A percentile compares a stretch with the other conserved stretches of the same genome.
phyloP scores from a whole-genome alignment of 2,888 invertebrate genomes.

The Archips xylosteana region DNA sequence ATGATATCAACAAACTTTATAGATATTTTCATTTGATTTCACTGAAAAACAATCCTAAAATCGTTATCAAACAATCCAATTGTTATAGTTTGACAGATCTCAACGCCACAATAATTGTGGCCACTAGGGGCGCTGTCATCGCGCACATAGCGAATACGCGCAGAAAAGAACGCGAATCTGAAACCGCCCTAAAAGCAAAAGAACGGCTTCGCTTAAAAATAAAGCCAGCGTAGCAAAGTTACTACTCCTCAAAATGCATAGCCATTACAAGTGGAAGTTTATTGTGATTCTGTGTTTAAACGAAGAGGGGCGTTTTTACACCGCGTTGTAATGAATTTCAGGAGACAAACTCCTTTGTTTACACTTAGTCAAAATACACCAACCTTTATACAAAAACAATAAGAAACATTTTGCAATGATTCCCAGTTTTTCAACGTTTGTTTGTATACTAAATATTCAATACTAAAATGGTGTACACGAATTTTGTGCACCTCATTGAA shows the following conservation, averaged over 20 bases:
- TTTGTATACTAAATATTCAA: conserved; percentile 73
- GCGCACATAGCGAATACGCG: too few relatives aligned
- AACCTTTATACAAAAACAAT: background rate
- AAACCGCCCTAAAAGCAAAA: background rate
- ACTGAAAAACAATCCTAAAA: too few relatives aligned
- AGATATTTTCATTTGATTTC: too few relatives aligned
- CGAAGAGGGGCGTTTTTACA: conserved; percentile 79
- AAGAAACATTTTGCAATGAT: conserved; percentile 10
- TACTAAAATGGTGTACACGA: conserved; percentile 61
- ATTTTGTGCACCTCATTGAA: conserved; percentile 79
- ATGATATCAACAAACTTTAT: too few relatives aligned
- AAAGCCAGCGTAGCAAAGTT: conserved; percentile 40
- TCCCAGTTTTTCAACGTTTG: background rate
- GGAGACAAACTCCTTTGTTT: conserved; percentile 57
- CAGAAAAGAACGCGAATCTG: too few relatives aligned
- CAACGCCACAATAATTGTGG: too few relatives aligned
- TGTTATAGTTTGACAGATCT: too few relatives aligned
- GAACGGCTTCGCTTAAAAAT: conserved; percentile 28
- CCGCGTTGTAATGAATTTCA: conserved; percentile 74
- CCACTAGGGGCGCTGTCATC: too few relatives aligned
- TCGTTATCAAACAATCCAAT: too few relatives aligned
- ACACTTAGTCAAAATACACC: conserved; percentile 55
- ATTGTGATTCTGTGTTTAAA: conserved; percentile 83
- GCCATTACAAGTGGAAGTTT: conserved; percentile 77
- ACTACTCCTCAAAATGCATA: conserved; percentile 74